phyloP scores from a whole-genome alignment of 2,797 vertebrate species.

The Typhlichthys subterraneus region DNA sequence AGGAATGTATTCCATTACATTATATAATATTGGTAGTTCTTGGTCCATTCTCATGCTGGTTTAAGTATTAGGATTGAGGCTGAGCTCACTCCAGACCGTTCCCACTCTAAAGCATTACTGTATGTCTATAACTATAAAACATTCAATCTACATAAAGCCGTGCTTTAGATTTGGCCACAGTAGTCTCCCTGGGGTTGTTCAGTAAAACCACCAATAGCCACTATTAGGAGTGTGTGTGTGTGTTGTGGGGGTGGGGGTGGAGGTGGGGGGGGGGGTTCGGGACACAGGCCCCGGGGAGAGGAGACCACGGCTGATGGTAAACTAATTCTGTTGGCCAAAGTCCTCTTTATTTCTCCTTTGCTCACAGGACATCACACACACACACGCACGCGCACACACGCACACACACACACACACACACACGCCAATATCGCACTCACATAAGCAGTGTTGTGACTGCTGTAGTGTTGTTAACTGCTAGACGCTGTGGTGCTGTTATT shows the following conservation, averaged over 20 bases:
- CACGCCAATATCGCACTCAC: too few relatives aligned
- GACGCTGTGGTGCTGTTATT: too few relatives aligned
- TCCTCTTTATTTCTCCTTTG: constrained; percentile 1
- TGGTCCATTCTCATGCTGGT: constrained; percentile 40
- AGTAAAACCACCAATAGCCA: constrained; percentile 61
- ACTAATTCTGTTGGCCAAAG: constrained; percentile 62
- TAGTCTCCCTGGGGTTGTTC: constrained; percentile 63
- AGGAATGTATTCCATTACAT: too few relatives aligned
- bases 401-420: constrained; percentile 9
- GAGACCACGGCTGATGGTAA: constrained; percentile 70
- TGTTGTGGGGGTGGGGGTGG: too few relatives aligned
- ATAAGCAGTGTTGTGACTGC: constrained; percentile 2
- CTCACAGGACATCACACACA: background rate
- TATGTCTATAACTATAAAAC: constrained; percentile 76
- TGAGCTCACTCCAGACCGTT: constrained; percentile 61
- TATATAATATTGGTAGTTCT: constrained; percentile 21
- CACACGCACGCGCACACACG: constrained; percentile 3
- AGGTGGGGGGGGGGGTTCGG: constrained; percentile 53
- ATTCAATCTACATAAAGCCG: constrained; percentile 73
- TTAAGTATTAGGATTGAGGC: constrained; percentile 49
- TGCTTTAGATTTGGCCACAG: constrained; percentile 69
- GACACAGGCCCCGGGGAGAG: constrained; percentile 32
- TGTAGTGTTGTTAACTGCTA: too few relatives aligned
- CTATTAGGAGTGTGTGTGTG: constrained; percentile 48
- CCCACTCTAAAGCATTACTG: constrained; percentile 66